A percentile compares a stretch with the other conserved stretches of the same genome.
Evolutionary conservation across 1,140 invertebrate genomes (phyloP).

Genomic region (Hirudo medicinalis): DNA sequence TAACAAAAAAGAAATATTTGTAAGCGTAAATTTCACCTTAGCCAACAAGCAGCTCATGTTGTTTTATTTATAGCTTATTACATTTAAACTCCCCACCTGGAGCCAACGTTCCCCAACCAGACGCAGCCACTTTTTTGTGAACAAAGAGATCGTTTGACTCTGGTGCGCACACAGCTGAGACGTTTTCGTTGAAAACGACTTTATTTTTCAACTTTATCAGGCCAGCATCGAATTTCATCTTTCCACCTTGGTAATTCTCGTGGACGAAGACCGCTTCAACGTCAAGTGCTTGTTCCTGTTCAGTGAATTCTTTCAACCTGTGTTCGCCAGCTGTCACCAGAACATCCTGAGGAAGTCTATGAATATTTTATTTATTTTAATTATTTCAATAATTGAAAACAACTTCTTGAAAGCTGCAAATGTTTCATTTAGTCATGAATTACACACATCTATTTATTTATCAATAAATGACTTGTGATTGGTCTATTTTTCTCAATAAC

Average conservation of each 20-base stretch:
- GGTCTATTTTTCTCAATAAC: background rate
- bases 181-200: background rate
- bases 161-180: slow-evolving; percentile 14
- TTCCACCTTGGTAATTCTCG: background rate
- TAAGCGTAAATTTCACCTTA: background rate
- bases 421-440: background rate
- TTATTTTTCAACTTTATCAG: background rate
- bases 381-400: background rate
- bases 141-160: background rate
- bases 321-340: background rate
- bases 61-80: too few species aligned
- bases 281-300: background rate
- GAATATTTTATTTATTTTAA: background rate
- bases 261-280: background rate
- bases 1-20: background rate
- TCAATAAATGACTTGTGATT: background rate
- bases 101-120: slow-evolving; percentile 13
- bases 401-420: background rate
- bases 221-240: slow-evolving; percentile 2
- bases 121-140: background rate
- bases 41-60: background rate
- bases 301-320: background rate
- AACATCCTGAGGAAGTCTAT: background rate
- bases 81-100: background rate
- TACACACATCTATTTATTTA: background rate